These are phyloP conservation scores for Engystomops pustulosus DNA, from an alignment of 2,113 vertebrate species.

Conservation along the genomic window DNA sequence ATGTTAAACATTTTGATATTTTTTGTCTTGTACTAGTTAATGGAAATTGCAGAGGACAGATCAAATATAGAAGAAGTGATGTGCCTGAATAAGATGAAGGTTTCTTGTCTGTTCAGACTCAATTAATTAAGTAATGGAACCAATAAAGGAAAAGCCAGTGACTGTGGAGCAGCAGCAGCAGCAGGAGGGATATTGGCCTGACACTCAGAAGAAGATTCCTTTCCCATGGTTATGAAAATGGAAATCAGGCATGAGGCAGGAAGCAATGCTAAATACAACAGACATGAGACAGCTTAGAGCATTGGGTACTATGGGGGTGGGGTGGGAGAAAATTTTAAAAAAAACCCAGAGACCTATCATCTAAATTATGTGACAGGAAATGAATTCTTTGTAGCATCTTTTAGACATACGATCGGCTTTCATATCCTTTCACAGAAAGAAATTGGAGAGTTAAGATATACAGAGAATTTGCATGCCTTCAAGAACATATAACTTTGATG, in stretches of 20 bases:
- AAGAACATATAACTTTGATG: constrained; percentile 23
- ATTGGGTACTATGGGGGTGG: constrained; percentile 63
- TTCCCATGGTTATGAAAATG: constrained; percentile 81
- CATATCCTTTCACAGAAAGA: constrained; percentile 44
- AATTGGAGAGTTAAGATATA: not conserved
- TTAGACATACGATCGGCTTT: constrained; percentile 68
- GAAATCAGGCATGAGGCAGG: constrained; percentile 72
- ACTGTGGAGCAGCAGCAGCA: constrained; percentile 28
- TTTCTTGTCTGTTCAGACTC: constrained; percentile 63
- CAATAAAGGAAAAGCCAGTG: constrained; percentile 55
- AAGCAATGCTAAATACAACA: constrained; percentile 62
- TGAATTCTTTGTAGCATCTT: constrained; percentile 72
- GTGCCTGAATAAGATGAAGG: constrained; percentile 51
- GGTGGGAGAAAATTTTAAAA: constrained; percentile 55
- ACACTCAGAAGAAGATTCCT: constrained; percentile 65
- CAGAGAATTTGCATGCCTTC: constrained; percentile 6
- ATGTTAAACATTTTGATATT: constrained; percentile 69
- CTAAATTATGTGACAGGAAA: constrained; percentile 78
- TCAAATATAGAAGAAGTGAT: constrained; percentile 54
- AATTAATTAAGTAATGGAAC: constrained; percentile 61
- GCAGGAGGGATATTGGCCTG: constrained; percentile 41
- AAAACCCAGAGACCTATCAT: constrained; percentile 67
- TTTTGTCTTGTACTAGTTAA: constrained; percentile 58
- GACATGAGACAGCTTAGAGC: constrained; percentile 63
- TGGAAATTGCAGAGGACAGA: constrained; percentile 31